Evolutionary conservation across 2,113 vertebrate genomes (phyloP), one percentile per base, ranked within the genome.

Genomic region (Patagioenas fasciata): DNA sequence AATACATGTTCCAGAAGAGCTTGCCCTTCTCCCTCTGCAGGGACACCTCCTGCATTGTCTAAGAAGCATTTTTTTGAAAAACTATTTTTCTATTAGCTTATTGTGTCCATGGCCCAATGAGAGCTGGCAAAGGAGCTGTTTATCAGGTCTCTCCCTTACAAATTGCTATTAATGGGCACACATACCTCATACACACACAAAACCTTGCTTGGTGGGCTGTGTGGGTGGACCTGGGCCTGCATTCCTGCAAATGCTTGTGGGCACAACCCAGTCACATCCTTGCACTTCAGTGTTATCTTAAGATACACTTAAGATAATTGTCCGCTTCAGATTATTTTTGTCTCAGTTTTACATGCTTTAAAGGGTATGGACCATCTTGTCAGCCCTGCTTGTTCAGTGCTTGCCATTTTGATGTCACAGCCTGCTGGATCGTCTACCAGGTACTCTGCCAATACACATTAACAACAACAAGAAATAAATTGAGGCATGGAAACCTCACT

Each of bases 91-190:
- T 74, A 4, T 44, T 56, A 81, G 51, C 16, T 62, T 70, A 9
- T 14, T 7, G 51, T 73, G 32, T 74, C 32, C 70, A 3, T 66
- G 75, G 51, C 74, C 74, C 77, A 88, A 60, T 0, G 21, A 47
- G 40, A 80, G 44, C 69, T 60, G 53, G 70, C 48, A 90, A 86
- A 86, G 67, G 32, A 78, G 53, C 20, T 84, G 34, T 80, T 96
- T 80, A 47, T 83, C 32, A 70, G 60, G 48, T 79, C 50, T 95
- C 61, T 92, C 36, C 67, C 64, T 85, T 80, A 69, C 72, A 88
- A 94, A 91, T 90, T 78, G 48, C 38, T 80, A 26, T 86, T 91
- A 89, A 80, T 80, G 51, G 91, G 85, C 42, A 64, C 48, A 48
- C 74, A 91, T 75, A 85, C 70, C 47, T 75, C 73, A 38, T 89